Conservation (phyloP, 2,888 invertebrate genomes). For the Hyles lineata region DNA sequence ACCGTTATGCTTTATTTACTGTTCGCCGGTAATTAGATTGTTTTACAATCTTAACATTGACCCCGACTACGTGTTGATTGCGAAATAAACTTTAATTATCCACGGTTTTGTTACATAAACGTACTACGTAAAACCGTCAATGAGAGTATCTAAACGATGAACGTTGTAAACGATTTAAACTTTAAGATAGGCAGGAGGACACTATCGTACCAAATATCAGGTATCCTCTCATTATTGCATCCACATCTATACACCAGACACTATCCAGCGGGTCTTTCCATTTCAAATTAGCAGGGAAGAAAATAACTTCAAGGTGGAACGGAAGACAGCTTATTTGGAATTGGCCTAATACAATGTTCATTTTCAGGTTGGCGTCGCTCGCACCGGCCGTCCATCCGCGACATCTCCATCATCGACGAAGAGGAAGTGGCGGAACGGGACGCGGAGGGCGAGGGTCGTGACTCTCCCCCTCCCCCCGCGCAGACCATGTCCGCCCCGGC, state of each 20-base stretch:
- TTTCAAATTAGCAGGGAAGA: too few relatives aligned
- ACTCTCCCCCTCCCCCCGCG: slow-evolving; percentile 60
- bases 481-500: slow-evolving; percentile 53
- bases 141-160: too few relatives aligned
- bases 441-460: slow-evolving; percentile 61
- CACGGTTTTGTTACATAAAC: not conserved
- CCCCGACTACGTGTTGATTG: not conserved
- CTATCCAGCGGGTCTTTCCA: too few relatives aligned
- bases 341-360: not conserved
- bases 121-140: not conserved
- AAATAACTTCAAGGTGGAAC: too few relatives aligned
- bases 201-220: too few relatives aligned
- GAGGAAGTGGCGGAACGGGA: slow-evolving; percentile 88
- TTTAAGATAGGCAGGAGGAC: not conserved
- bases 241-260: too few relatives aligned
- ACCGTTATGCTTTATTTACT: slow-evolving; percentile 5
- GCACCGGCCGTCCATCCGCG: slow-evolving; percentile 92
- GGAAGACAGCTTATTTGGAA: not conserved
- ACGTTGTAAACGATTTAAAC: too few relatives aligned
- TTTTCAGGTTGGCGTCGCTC: slow-evolving; percentile 89
- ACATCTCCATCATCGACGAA: slow-evolving; percentile 94
- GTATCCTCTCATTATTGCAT: too few relatives aligned
- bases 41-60: slow-evolving; percentile 5
- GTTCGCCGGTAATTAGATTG: not conserved
- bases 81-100: not conserved